Conservation (phyloP, 2,797 vertebrate species). For the Rhynchonycteris naso region DNA sequence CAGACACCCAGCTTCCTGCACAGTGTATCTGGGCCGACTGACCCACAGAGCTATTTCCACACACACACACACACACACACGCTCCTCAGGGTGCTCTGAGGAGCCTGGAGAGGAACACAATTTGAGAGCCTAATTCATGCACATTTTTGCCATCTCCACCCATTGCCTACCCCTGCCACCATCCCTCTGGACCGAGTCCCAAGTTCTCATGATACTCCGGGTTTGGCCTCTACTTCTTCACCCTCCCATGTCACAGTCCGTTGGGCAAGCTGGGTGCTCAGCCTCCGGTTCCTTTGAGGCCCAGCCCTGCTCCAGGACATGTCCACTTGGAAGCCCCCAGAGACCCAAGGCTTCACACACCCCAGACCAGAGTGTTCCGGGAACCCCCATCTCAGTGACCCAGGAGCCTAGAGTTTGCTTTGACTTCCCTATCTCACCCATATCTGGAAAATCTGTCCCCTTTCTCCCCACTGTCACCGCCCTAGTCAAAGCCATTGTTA, state of each 20-base stretch:
- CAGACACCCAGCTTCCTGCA: background rate
- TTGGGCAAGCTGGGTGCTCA: background rate
- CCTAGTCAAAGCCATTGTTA: background rate
- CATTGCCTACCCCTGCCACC: too few relatives aligned
- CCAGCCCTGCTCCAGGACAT: background rate
- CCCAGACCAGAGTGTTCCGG: background rate
- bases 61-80: rapidly evolving
- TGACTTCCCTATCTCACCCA: too few relatives aligned
- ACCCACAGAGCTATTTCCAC: background rate
- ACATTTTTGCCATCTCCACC: background rate
- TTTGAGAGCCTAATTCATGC: background rate
- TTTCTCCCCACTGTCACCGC: background rate
- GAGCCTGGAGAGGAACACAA: background rate
- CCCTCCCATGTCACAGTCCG: rapidly evolving
- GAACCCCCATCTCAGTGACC: rapidly evolving
- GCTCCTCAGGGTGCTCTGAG: background rate
- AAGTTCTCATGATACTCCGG: too few relatives aligned
- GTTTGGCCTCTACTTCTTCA: background rate
- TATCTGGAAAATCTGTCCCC: background rate
- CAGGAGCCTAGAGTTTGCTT: background rate
- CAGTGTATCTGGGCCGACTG: background rate
- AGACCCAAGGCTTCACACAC: background rate
- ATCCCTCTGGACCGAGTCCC: background rate
- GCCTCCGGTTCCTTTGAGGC: background rate
- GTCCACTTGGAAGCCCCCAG: background rate